Evolutionary conservation across 2,888 invertebrate genomes (phyloP), one percentile per base, ranked within the genome.

Genomic region (Tanypteryx hageni): DNA sequence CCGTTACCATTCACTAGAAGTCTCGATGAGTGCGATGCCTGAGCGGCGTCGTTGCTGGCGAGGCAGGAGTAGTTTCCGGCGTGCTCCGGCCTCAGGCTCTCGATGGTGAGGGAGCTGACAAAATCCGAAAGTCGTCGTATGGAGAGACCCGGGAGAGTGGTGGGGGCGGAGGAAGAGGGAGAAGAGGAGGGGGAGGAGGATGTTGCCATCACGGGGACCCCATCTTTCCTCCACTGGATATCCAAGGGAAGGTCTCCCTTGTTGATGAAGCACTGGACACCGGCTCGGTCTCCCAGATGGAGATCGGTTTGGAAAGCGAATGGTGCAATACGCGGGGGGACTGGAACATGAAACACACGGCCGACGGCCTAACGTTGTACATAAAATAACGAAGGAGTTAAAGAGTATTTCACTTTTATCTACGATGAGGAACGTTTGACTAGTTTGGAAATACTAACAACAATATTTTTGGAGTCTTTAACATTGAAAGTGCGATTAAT

Each of bases 261-360:
- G 56, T 93, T 94, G 83, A 95, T 94, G 84, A 94, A 94, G 93
- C 95, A 95, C 93, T 94, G 94, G 82, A 94, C 94, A 76, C 94
- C 94, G 64, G 94, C 94, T 92, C 94, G 94, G 93, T 94, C 94
- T 27, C 94, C 95, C 93, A 94, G 94, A 93, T 94, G 94, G 81
- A 94, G 94, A 93, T 94, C 94, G 92, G 94, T 94, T 84, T 95
- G 95, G 93, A 95, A 95, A 59, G 94, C 94, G 94, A 95, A 95
- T 11, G 95, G 94, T 93, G 95, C 95, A 86, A 95, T 94, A 86
- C 94, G 94, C 59, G 95, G 95, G 22, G 94, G 94, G 91, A 94
- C 95, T 95, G 93, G 44, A 92, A 92, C 64, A 85, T 57, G 56
- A 31, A 58, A 57, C 56, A 89, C 22, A 76, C 27, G 76, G 76